phyloP scores from a whole-genome alignment of 2,797 vertebrate genomes.

The Galago senegalensis region DNA sequence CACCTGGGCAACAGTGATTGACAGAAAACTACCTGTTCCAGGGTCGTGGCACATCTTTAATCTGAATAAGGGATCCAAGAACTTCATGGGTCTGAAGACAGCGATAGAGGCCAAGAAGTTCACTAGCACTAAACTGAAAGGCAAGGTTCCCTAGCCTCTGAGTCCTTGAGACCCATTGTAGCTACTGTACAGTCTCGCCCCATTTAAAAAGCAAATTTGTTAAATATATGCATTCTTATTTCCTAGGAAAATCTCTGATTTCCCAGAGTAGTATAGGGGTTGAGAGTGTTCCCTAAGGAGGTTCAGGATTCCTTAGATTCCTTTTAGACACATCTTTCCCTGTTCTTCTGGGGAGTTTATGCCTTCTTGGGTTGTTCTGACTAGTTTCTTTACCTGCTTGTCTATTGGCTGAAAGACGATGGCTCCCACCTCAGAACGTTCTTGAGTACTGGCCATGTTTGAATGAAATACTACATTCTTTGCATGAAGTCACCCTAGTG shows the following conservation, averaged over 20 bases:
- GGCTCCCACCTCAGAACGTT: background rate
- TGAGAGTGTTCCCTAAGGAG: background rate
- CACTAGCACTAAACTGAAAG: background rate
- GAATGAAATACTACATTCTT: background rate
- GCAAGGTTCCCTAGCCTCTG: background rate
- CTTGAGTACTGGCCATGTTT: background rate
- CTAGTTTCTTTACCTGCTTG: background rate
- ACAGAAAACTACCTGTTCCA: background rate
- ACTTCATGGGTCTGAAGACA: background rate
- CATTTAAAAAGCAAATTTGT: conserved; percentile 10
- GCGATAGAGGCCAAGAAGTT: no score
- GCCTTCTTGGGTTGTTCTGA: background rate
- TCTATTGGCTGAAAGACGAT: background rate
- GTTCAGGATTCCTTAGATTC: background rate
- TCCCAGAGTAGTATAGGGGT: background rate
- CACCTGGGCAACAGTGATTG: background rate
- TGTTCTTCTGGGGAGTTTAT: fast-evolving
- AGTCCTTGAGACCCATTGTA: background rate
- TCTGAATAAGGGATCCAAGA: background rate
- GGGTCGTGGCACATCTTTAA: background rate
- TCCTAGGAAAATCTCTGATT: background rate
- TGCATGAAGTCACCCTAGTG: background rate
- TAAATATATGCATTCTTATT: background rate
- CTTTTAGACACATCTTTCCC: background rate
- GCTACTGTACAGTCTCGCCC: background rate